A percentile compares a stretch with the other conserved stretches of the same genome.
These are phyloP conservation scores for Mus minutoides DNA, from an alignment of 2,797 vertebrate species.

Conservation along the genomic window DNA sequence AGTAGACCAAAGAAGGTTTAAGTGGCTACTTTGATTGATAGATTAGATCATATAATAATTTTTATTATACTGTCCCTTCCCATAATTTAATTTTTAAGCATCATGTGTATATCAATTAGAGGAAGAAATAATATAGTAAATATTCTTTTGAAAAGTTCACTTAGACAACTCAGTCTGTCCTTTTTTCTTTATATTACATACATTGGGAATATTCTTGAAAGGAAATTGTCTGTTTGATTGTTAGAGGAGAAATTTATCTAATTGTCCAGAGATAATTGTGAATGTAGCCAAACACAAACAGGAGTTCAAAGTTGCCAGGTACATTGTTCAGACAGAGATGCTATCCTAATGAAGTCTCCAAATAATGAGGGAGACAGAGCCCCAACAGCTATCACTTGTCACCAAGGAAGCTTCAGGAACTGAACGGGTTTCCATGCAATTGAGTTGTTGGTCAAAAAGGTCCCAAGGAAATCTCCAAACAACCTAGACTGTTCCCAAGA, in stretches of 20 bases:
- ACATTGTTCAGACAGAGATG: background rate
- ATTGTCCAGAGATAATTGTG: background rate
- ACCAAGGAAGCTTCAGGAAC: background rate
- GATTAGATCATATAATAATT: background rate
- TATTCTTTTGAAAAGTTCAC: background rate
- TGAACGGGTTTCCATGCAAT: background rate
- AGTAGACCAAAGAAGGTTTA: background rate
- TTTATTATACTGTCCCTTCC: background rate
- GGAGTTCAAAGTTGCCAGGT: too few relatives aligned
- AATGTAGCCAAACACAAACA: background rate
- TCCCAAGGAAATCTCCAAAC: background rate
- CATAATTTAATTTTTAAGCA: too few relatives aligned
- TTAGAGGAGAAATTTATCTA: background rate
- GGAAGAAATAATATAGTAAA: background rate
- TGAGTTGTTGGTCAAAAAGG: background rate
- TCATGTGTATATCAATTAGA: background rate
- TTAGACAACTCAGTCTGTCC: background rate
- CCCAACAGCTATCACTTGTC: background rate
- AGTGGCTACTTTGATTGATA: background rate
- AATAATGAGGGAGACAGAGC: background rate
- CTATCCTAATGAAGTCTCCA: background rate
- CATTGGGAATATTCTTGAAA: background rate
- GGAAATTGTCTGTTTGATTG: background rate
- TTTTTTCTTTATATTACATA: background rate
- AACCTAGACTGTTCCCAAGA: background rate